Percentiles rank a stretch among this genome's conserved stretches.
Conservation (phyloP, 2,888 invertebrate genomes). For the Callosobruchus maculatus region DNA sequence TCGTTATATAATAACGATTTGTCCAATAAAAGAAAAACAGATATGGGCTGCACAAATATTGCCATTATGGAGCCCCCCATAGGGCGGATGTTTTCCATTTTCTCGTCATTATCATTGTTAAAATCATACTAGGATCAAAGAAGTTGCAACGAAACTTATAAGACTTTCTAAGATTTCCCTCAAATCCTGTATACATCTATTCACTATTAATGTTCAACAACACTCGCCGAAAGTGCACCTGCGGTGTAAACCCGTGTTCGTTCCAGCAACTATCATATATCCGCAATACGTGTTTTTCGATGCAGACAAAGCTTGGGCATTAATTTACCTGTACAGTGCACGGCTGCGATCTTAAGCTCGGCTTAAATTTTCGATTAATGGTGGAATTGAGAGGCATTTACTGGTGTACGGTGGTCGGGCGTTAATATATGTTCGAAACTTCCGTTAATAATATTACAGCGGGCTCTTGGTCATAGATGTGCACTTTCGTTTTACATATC, state of each 20-base stretch:
- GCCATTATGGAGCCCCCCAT: no score
- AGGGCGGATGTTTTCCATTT: no score
- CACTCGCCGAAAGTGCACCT: background rate
- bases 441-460: conserved; percentile 1
- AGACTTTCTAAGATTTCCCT: no score
- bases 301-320: background rate
- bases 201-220: no score
- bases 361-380: conserved; percentile 20
- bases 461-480: background rate
- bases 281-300: background rate
- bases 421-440: conserved; percentile 16
- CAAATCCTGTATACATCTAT: no score
- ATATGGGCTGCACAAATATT: no score
- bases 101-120: no score
- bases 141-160: no score
- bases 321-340: background rate
- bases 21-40: no score
- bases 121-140: no score
- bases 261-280: background rate
- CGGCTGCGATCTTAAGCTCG: conserved; percentile 10
- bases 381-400: conserved; percentile 17
- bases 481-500: no score
- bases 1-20: no score
- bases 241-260: background rate
- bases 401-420: conserved; percentile 10